Evolutionary conservation across 1,140 invertebrate species (phyloP), one percentile per base, ranked within the genome.

Genomic region (Bursaphelenchus mucronatus): DNA sequence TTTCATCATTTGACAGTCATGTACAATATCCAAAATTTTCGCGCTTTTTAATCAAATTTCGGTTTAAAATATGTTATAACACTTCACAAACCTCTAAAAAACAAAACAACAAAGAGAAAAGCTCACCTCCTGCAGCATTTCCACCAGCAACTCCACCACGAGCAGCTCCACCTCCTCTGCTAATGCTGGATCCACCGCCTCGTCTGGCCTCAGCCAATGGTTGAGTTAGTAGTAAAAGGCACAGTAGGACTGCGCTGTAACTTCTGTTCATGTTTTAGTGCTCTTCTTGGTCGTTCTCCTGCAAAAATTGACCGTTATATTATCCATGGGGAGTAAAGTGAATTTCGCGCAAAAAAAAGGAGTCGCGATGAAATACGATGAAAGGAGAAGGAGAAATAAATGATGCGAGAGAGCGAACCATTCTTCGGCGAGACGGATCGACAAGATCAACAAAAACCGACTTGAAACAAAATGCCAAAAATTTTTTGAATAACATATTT

Each of bases 101-200:
- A 45, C 30, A 45, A 44, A 43, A 10, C 63, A 49, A 67, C 41
- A 44, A 8, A n/a, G n/a, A 10, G 17, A 46, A 64, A 43, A 15
- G 17, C 39, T 39, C 5, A 40, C 13, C 52, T 15, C 52, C 57
- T 13, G 6, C 49, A 1, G 49, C 49, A 64, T 40, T 63, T 5
- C 66, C 69, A 9, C 68, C 66, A 19, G 40, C 64, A 19, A 66
- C 10, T 13, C 58, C 68, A 8, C 9, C 13, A 1, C 68, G 15
- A 11, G 50, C 61, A 40, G 19, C 30, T 1, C 15, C 8, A 8
- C 13, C 44, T 39, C 63, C 51, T 44, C 69, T n/a, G 13, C 47
- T 30, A 17, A 56, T 52, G 17, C 45, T 67, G 11, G 61, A 61
- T 13, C 68, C 53, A 21, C 57, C 57, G 13, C 57, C 57, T n/a